Percentiles rank a stretch among this genome's conserved stretches.
phyloP scores from a whole-genome alignment of 1,140 invertebrate genomes.

The Trachymyrmex septentrionalis region DNA sequence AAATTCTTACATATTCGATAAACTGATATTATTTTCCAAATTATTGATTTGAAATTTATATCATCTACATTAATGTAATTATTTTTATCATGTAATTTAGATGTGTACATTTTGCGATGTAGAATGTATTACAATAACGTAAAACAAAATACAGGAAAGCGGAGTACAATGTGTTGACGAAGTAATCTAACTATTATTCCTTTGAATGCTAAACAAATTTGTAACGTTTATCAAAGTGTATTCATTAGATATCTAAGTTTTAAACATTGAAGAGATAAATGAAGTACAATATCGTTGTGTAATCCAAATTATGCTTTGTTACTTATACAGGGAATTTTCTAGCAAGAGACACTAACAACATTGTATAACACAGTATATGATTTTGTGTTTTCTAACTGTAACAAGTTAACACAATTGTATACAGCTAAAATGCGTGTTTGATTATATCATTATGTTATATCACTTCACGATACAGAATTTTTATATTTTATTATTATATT shows the following conservation, averaged over 20 bases:
- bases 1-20: background rate
- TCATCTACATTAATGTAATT: background rate
- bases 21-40: constrained; percentile 14
- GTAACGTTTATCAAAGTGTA: background rate
- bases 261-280: background rate
- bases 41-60: background rate
- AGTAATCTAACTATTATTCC: background rate
- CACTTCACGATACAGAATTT: too few relatives aligned
- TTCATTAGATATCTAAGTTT: background rate
- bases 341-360: too few relatives aligned
- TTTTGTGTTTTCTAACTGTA: too few relatives aligned
- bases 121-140: background rate
- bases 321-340: background rate
- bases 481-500: background rate
- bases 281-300: background rate
- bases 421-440: too few relatives aligned
- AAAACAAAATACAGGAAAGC: background rate
- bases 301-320: background rate
- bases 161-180: background rate
- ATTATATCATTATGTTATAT: too few relatives aligned
- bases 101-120: too few relatives aligned
- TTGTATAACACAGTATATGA: too few relatives aligned
- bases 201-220: background rate
- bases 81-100: background rate
- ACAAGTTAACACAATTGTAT: too few relatives aligned